Conservation (phyloP, 2,797 vertebrate genomes). For the Calcarius lapponicus region DNA sequence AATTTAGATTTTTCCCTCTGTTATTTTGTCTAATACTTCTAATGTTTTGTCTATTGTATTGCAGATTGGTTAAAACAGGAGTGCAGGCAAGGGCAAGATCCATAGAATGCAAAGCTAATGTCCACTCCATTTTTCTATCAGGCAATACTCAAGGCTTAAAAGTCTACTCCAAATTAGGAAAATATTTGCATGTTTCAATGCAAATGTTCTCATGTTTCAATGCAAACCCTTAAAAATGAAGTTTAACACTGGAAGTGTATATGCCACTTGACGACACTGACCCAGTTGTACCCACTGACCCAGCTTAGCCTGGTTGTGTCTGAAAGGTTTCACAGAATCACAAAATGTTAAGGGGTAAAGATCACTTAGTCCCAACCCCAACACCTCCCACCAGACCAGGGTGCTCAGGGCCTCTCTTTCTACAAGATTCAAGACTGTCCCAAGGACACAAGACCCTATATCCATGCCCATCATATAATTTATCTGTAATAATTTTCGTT, state of each 20-base stretch:
- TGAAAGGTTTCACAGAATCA: not conserved
- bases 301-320: not conserved
- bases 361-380: not conserved
- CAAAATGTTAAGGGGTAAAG: no score
- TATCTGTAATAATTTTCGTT: not conserved
- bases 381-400: not conserved
- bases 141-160: not conserved
- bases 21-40: slow-evolving; percentile 67
- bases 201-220: not conserved
- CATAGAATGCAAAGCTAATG: not conserved
- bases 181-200: not conserved
- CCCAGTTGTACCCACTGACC: fast-evolving
- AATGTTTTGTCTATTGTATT: slow-evolving; percentile 58
- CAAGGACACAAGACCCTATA: not conserved
- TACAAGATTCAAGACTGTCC: not conserved
- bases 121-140: not conserved
- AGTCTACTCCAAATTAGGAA: not conserved
- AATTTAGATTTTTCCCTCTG: not conserved
- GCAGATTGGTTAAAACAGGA: not conserved
- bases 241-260: not conserved
- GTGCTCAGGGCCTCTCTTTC: not conserved
- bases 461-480: not conserved
- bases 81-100: not conserved
- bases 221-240: not conserved
- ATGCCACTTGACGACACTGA: not conserved